phyloP scores from a whole-genome alignment of 2,888 invertebrate genomes.

The Uropetala carovei region DNA sequence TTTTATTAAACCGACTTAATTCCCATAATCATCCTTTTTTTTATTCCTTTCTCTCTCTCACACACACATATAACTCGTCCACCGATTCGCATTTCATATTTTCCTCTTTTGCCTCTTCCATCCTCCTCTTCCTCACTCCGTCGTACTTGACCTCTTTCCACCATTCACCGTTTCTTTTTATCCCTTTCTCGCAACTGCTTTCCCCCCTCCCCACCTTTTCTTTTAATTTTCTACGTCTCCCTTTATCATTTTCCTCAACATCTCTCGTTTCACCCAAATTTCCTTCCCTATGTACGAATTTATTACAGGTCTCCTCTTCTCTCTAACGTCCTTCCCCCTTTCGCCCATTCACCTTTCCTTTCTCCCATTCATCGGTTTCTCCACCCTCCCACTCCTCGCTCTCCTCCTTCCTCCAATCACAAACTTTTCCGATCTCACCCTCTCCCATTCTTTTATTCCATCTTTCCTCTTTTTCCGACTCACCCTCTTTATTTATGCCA shows the following conservation, averaged over 20 bases:
- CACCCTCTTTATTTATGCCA: slow-evolving; percentile 29
- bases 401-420: neutral
- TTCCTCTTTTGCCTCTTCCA: neutral
- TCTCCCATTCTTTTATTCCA: slow-evolving; percentile 3
- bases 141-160: neutral
- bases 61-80: no score
- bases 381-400: neutral
- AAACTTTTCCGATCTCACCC: neutral
- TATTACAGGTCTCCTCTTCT: neutral
- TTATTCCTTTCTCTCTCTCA: no score
- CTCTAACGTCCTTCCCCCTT: neutral
- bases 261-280: neutral
- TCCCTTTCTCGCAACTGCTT: neutral
- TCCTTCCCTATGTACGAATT: neutral
- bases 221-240: neutral
- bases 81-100: no score
- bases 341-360: neutral
- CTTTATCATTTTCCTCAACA: neutral
- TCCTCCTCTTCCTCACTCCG: neutral
- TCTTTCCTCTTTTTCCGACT: slow-evolving; percentile 1
- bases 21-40: no score
- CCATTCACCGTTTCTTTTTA: neutral
- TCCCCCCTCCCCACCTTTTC: neutral
- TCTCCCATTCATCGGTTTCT: neutral
- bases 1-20: no score